Evolutionary conservation across 2,888 invertebrate genomes (phyloP).

Genomic region (Saturnia pavonia): DNA sequence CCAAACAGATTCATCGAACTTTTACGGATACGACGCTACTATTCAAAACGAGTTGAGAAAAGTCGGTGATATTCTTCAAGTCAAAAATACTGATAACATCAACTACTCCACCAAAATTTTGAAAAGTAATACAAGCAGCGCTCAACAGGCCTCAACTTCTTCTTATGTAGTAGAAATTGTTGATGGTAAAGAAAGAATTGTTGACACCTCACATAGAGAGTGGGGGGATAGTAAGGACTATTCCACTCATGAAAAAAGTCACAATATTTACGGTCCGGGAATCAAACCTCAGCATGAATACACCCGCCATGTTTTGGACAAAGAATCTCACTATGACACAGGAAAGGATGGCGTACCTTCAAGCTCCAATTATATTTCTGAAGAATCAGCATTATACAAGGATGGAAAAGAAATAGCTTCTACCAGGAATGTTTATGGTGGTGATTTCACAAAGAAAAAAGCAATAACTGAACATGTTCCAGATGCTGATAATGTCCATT

Average conservation of each 20-base stretch:
- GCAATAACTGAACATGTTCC: constrained; percentile 64
- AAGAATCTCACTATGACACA: constrained; percentile 81
- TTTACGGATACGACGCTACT: constrained; percentile 73
- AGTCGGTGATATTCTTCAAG: constrained; percentile 71
- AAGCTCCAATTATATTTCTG: constrained; percentile 65
- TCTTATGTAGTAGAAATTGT: constrained; percentile 85
- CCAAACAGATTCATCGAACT: constrained; percentile 72
- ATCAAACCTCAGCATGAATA: constrained; percentile 82
- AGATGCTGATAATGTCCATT: constrained; percentile 52
- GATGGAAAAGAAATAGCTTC: constrained; percentile 75
- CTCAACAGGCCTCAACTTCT: constrained; percentile 82
- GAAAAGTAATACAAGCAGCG: constrained; percentile 81
- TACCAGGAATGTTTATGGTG: constrained; percentile 68
- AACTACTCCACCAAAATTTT: constrained; percentile 76
- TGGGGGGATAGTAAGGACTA: constrained; percentile 79
- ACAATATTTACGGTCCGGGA: constrained; percentile 79
- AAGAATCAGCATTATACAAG: constrained; percentile 68
- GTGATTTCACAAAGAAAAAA: constrained; percentile 71
- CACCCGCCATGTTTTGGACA: constrained; percentile 77
- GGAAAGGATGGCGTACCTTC: constrained; percentile 79
- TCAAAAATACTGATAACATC: constrained; percentile 60
- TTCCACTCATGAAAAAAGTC: constrained; percentile 78
- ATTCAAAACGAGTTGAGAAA: constrained; percentile 71
- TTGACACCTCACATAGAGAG: constrained; percentile 83
- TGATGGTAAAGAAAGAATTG: constrained; percentile 82